Percentiles rank a stretch among this genome's conserved stretches.
phyloP scores from a whole-genome alignment of 2,888 invertebrate species.

The Pyrgus malvae region DNA sequence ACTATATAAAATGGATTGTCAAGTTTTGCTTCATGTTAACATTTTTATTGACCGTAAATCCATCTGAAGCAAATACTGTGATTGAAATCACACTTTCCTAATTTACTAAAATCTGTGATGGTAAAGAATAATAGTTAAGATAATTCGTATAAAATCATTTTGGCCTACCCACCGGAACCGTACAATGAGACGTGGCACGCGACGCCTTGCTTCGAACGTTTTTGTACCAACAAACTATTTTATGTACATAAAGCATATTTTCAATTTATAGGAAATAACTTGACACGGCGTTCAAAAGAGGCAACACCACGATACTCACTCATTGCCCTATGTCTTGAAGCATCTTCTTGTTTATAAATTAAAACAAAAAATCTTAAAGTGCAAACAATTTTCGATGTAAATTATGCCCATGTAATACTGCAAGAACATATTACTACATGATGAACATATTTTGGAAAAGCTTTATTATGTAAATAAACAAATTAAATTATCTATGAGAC shows the following conservation, averaged over 20 bases:
- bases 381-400: slow-evolving; percentile 42
- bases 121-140: slow-evolving; percentile 59
- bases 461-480: slow-evolving; percentile 67
- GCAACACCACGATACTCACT: slow-evolving; percentile 5
- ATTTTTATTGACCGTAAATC: slow-evolving; percentile 42
- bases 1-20: slow-evolving; percentile 40
- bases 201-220: slow-evolving; percentile 40
- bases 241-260: not conserved
- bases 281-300: slow-evolving; percentile 14
- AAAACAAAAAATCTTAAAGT: slow-evolving; percentile 26
- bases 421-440: slow-evolving; percentile 37
- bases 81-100: slow-evolving; percentile 67
- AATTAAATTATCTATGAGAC: slow-evolving; percentile 56
- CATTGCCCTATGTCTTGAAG: slow-evolving; percentile 3
- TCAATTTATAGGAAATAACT: slow-evolving; percentile 3
- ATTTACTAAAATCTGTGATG: slow-evolving; percentile 76
- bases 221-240: slow-evolving; percentile 18
- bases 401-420: slow-evolving; percentile 21
- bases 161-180: slow-evolving; percentile 68
- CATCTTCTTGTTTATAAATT: slow-evolving; percentile 3
- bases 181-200: slow-evolving; percentile 39
- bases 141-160: slow-evolving; percentile 48
- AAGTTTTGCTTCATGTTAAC: slow-evolving; percentile 39
- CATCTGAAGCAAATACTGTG: slow-evolving; percentile 51
- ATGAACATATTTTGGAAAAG: slow-evolving; percentile 62